Evolutionary conservation across 2,888 invertebrate species (phyloP), one percentile per base, ranked within the genome.

Genomic region (Scrobipalpa costella): DNA sequence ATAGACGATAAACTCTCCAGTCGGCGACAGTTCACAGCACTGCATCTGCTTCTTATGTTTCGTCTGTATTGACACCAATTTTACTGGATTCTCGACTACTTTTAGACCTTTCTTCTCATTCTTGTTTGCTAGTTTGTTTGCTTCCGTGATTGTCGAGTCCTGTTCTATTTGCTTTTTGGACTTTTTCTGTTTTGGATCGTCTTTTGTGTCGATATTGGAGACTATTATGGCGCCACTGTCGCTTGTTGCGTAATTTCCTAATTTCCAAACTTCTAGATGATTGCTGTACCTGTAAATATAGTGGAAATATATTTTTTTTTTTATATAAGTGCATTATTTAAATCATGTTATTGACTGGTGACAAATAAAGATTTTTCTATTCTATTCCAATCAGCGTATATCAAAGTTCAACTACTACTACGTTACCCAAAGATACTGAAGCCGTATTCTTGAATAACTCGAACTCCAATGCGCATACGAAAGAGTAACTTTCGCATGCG

Each of bases 1-100:
- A 80, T 96, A 97, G 7, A 95, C 94, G 19, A 98, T 90, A 86
- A 94, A 94, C 66, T 93, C 92, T 0, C 95, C 95, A 78, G 95
- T 93, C 1, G 93, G 92, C 5, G 96, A 96, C 7, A 97, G 86
- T 11, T 94, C 93, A 69, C 94, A 94, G 69, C 95, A 95, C 7
- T 94, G 86, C 34, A 98, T 94, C n/a, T 92, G 92, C 71, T 95
- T 95, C 2, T 92, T 92, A 11, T 92, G 86, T 73, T 94, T 93
- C 6, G 95, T 93, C 70, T 94, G 93, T 36, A 98, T 80, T 64
- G 94, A 92, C 1, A 96, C 81, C 40, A 97, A 79, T 77, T 95
- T 96, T 47, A 94, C 85, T 0, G 96, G 95, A 66, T 93, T 92
- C 9, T 91, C 87, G 17, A 83, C 83, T 0, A 93, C 69, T 63